Evolutionary conservation across 2,113 vertebrate species (phyloP), one percentile per base, ranked within the genome.

Genomic region (Pseudopodoces humilis): DNA sequence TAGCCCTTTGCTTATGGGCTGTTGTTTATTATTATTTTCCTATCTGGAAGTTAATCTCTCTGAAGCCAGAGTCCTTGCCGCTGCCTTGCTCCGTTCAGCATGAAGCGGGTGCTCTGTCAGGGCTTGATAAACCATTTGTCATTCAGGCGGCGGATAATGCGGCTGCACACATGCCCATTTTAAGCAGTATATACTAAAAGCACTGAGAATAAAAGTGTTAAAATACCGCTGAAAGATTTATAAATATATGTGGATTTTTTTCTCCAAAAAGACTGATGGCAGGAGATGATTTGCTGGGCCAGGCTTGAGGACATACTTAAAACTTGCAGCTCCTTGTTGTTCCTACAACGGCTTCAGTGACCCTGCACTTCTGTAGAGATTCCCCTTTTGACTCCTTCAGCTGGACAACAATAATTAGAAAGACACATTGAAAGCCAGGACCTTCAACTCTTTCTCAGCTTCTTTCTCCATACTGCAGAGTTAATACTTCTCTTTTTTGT

Each of bases 41-140:
- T 97, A 97, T 97, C 95, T 80, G 75, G 94, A 93, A 94, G 92
- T 92, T 86, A 93, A 97, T 96, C 91, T 96, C 93, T 94, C 96
- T 95, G 94, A 96, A 95, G 95, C 37, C 52, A 5, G 88, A 93
- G 95, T 94, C 95, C 93, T 95, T 95, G 92, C 91, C 0, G 49
- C 72, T 78, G 94, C 80, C 86, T 90, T 68, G 58, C 89, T 86
- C 77, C 10, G 3, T 94, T 94, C 93, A 79, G 93, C 86, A 7
- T 55, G 91, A 77, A 81, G 88, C 92, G 68, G 68, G 56, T 81
- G 90, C 92, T 94, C 94, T 92, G 94, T 89, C 94, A 86, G 86
- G 20, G 81, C 91, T 87, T 94, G 91, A 97, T 94, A 96, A 97
- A 97, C 88, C 86, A 84, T 95, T 95, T 95, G 94, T 95, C 91